Base-by-base conservation (phyloP, 2,888 invertebrate genomes). In the Luperina nickerlii region DNA sequence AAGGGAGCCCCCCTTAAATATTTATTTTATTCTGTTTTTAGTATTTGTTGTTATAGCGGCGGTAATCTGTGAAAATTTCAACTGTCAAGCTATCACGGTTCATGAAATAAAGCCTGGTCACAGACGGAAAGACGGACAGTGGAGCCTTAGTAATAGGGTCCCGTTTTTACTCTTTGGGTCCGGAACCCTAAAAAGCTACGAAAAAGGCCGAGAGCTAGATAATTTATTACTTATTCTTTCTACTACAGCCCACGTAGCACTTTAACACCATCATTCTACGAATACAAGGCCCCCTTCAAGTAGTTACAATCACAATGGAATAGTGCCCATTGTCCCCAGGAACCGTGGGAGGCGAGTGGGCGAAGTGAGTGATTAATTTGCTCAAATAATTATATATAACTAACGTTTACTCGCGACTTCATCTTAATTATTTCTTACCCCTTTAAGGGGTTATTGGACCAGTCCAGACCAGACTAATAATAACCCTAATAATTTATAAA, bases 301-400 rank as follows among this genome's bases (percentile, higher is more conserved):
- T 82, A 71, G 70, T 70, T 81, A 60, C 38, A 71, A 78, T 38
- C 54, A 81, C 71, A 82, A 82, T 82, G 48, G 82, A 65, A 70
- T 65, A 69, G 51, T 48, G 73, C 13, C 20, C 24, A 66, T 70
- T 73, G 72, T 83, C 51, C 60, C 8, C 20, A 20, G 51, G 54
- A 54, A 66, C 60, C 38, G 27, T 66, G 27, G 60, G 13, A 69
- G 83, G 24, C 18, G 42, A 51, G 63, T 45, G 60, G 38, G 63
- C 51, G 20, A 42, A 69, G 57, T 72, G 78, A 78, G 63, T 73
- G 38, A 82, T 82, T 83, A 69, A 73, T 65, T 70, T 79, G 65
- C 32, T 60, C 32, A 69, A 69, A 78, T 83, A 73, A 83, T 83
- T 69, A 70, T 65, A 65, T 42, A 51, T 69, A 78, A 73, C 83